Conservation (phyloP, 2,113 vertebrate species). For the Chinchilla lanigera region DNA sequence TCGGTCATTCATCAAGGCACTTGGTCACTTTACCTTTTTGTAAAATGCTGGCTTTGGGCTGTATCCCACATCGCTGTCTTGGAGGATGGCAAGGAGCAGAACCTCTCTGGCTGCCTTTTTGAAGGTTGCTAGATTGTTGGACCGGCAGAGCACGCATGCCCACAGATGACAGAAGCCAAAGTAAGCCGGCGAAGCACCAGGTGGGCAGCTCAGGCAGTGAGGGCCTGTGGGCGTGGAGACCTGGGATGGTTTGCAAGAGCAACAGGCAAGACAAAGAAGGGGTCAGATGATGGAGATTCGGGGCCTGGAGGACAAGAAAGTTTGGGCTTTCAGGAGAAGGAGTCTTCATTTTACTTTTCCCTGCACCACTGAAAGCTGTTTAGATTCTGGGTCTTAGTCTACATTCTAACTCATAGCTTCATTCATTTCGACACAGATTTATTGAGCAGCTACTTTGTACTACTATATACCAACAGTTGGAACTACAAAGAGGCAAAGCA, state of each 20-base stretch:
- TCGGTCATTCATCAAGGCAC: not conserved
- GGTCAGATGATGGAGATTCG: not conserved
- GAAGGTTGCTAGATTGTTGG: not conserved
- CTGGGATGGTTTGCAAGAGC: not conserved
- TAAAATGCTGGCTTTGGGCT: not conserved
- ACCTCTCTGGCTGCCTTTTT: not conserved
- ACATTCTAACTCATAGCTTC: not conserved
- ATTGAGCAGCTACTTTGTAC: not conserved
- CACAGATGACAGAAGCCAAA: not conserved
- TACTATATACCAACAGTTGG: not conserved
- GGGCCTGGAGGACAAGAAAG: not conserved
- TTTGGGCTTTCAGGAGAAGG: not conserved
- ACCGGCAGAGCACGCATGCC: not conserved
- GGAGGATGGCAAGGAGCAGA: not conserved
- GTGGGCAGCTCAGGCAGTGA: not conserved
- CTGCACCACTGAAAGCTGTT: not conserved
- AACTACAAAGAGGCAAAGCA: not conserved
- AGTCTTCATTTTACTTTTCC: not conserved
- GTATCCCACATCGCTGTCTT: not conserved
- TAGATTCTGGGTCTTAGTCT: not conserved
- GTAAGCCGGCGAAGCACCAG: not conserved
- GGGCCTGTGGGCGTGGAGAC: not conserved
- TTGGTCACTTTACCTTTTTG: not conserved
- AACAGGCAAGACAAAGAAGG: not conserved
- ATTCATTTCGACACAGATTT: not conserved